Percentiles rank a stretch among this genome's conserved stretches.
These are phyloP conservation scores for Meta bourneti DNA, from an alignment of 2,888 invertebrate genomes.

Conservation along the genomic window DNA sequence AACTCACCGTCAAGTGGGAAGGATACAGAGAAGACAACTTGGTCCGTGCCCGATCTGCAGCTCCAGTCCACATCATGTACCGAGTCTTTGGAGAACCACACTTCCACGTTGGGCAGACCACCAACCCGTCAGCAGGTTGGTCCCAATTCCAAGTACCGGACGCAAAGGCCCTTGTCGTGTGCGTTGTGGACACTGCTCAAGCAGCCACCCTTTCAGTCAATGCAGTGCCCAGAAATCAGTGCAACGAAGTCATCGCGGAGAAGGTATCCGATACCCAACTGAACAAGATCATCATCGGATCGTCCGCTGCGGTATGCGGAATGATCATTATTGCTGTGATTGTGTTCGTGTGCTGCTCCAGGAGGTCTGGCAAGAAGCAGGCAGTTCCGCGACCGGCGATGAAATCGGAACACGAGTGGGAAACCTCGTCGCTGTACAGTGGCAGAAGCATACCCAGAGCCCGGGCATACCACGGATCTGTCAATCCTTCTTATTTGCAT, in stretches of 20 bases:
- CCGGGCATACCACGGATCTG: constrained; percentile 86
- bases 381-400: constrained; percentile 62
- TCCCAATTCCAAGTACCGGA: constrained; percentile 91
- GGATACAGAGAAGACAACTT: constrained; percentile 62
- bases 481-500: constrained; percentile 74
- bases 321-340: constrained; percentile 94
- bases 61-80: constrained; percentile 63
- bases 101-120: constrained; percentile 41
- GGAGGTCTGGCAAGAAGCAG: constrained; percentile 71
- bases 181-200: constrained; percentile 68
- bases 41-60: constrained; percentile 29
- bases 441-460: constrained; percentile 93
- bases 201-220: constrained; percentile 52
- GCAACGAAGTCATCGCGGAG: constrained; percentile 70
- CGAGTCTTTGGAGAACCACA: constrained; percentile 63
- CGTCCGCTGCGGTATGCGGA: constrained; percentile 94
- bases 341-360: constrained; percentile 91
- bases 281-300: constrained; percentile 96
- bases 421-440: constrained; percentile 94
- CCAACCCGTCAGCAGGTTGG: constrained; percentile 58
- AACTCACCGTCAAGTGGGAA: constrained; percentile 69
- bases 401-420: constrained; percentile 85
- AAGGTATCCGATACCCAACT: constrained; percentile 82
- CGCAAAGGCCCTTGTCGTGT: constrained; percentile 82
- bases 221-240: constrained; percentile 61